phyloP scores from a whole-genome alignment of 2,888 invertebrate species.

The Anorthoa munda region DNA sequence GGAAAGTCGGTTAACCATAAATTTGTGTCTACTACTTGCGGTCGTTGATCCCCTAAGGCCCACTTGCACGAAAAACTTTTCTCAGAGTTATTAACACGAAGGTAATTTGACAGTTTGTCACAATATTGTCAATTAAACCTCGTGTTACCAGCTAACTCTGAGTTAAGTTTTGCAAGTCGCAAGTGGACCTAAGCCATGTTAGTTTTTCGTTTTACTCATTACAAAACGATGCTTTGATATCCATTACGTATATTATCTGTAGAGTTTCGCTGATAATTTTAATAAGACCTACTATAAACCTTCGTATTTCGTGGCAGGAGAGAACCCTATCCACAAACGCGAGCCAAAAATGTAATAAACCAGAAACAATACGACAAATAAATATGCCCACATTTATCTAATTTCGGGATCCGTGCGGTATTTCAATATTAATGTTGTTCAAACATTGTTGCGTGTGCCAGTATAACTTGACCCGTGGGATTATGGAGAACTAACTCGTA shows the following conservation, averaged over 20 bases:
- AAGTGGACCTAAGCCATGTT: no score
- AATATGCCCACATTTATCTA: slow-evolving; percentile 36
- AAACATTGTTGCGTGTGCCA: slow-evolving; percentile 22
- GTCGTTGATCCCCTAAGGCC: no score
- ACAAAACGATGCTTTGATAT: no score
- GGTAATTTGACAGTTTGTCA: no score
- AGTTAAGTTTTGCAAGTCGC: no score
- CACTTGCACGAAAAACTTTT: no score
- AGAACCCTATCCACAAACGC: background rate
- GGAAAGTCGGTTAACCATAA: no score
- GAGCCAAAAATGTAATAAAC: slow-evolving; percentile 48
- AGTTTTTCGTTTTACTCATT: no score
- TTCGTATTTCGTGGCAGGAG: background rate
- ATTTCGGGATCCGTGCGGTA: slow-evolving; percentile 32
- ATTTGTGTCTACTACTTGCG: no score
- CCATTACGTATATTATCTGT: background rate
- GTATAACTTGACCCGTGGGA: slow-evolving; percentile 22
- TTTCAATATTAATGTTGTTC: slow-evolving; percentile 52
- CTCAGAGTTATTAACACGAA: no score
- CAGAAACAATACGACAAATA: slow-evolving; percentile 40
- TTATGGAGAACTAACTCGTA: background rate
- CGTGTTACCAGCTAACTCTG: no score
- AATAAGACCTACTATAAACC: background rate
- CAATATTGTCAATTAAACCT: no score
- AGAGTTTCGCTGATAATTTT: background rate